A percentile compares a stretch with the other conserved stretches of the same genome.
These are phyloP conservation scores for Dendrophyllia cribrosa DNA, from an alignment of 64 coral and sea anemone genomes.

Conservation along the genomic window DNA sequence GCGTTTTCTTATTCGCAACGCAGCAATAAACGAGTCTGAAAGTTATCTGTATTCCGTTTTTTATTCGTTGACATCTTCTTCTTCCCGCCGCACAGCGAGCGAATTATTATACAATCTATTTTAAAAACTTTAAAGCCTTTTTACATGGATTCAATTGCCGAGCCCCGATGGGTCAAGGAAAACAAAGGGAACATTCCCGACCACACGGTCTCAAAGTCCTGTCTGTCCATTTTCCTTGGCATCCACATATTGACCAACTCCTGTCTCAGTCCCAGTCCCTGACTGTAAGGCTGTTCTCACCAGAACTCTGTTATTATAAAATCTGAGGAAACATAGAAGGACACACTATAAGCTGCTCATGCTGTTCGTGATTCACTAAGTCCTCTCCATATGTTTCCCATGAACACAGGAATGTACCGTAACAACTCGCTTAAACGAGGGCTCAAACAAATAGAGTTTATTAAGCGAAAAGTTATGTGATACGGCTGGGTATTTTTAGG, in stretches of 20 bases:
- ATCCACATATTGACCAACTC: neutral
- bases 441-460: too few species aligned
- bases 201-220: neutral
- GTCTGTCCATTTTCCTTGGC: neutral
- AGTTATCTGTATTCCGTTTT: neutral
- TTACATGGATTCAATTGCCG: neutral
- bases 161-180: neutral
- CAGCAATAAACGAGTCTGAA: too few species aligned
- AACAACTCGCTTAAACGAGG: too few species aligned
- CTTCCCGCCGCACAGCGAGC: neutral
- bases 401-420: too few species aligned
- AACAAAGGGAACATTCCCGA: neutral
- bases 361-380: too few species aligned
- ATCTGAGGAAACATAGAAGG: neutral
- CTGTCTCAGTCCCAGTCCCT: neutral
- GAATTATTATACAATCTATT: constrained; percentile 6
- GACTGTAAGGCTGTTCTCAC: neutral
- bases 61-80: neutral
- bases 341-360: neutral
- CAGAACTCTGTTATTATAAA: neutral
- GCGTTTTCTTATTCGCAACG: too few species aligned
- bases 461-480: too few species aligned
- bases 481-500: too few species aligned
- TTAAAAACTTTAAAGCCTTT: neutral
- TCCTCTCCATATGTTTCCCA: too few species aligned